Evolutionary conservation across 2,888 invertebrate genomes (phyloP), one percentile per base, ranked within the genome.

Genomic region (Nephrocerus scutellatus): DNA sequence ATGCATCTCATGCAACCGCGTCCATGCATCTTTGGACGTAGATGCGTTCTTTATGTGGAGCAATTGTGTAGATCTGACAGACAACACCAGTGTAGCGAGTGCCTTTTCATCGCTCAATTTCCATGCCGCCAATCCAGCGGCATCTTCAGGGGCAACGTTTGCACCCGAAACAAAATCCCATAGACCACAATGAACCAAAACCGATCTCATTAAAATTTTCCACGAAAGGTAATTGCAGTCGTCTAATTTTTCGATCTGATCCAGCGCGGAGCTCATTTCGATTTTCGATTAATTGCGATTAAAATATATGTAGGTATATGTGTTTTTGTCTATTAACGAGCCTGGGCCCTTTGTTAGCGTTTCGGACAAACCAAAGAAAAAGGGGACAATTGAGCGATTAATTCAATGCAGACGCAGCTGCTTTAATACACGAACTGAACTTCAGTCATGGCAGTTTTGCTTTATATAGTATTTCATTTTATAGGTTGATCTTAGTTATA

Each of bases 1-100:
- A 31, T 36, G 32, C 12, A 33, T 23, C 4, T 36, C 30, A 30
- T 9, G 7, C 15, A 41, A 37, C 5, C 16, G 9, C 6, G 23
- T 13, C 37, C 41, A 41, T 16, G 37, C 37, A 16, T 32, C 30
- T 21, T 32, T 18, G 14, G 41, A 41, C 6, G 41, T 33, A n/a
- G n/a, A 12, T 19, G 29, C 19, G 16, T 33, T 41, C 8, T 41
- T 41, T 15, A 36, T 22, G 12, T 32, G 31, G 8, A 36, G 29
- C 19, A 40, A 19, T 36, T 40, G 35, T 5, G 12, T 16, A 26
- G 34, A 13, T 22, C 35, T 40, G 21, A 40, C 13, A 14, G n/a
- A 35, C 25, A 40, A 36, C 10, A 40, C 8, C 26, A 40, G 19
- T 7, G 35, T 35, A 9, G 39, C 39, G 9, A 39, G 23, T 22